Evolutionary conservation across 2,888 invertebrate genomes (phyloP).

Genomic region (Nymphalis polychloros): DNA sequence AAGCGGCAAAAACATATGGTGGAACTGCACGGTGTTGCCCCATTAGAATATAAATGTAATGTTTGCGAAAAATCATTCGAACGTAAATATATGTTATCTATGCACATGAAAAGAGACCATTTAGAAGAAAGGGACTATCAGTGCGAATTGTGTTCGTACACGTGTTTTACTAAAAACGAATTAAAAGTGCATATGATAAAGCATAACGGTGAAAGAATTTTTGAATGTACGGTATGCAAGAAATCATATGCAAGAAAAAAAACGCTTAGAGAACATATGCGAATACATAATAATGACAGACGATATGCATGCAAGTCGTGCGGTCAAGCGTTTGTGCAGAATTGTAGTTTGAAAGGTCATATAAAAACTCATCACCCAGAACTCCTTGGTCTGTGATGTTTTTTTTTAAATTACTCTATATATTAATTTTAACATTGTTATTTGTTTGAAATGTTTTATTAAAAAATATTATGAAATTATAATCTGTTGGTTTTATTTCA

Average conservation of each 20-base stretch:
- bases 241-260: constrained; percentile 45
- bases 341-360: constrained; percentile 46
- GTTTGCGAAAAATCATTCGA: constrained; percentile 43
- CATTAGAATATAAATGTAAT: constrained; percentile 37
- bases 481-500: too few species aligned
- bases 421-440: not conserved
- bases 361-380: constrained; percentile 31
- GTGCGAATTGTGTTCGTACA: constrained; percentile 46
- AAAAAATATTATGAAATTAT: too few species aligned
- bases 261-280: constrained; percentile 43
- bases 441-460: too few species aligned
- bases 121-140: constrained; percentile 37
- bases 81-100: constrained; percentile 33
- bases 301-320: constrained; percentile 45
- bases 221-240: constrained; percentile 56
- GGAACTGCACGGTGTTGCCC: constrained; percentile 35
- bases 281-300: constrained; percentile 40
- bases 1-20: constrained; percentile 39
- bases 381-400: not conserved
- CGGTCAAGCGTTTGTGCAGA: constrained; percentile 44
- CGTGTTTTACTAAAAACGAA: constrained; percentile 53
- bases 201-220: constrained; percentile 55
- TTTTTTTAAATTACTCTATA: not conserved
- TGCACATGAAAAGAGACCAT: constrained; percentile 41
- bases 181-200: constrained; percentile 59